Conservation (phyloP, 2,888 invertebrate genomes). For the Timandra comae region DNA sequence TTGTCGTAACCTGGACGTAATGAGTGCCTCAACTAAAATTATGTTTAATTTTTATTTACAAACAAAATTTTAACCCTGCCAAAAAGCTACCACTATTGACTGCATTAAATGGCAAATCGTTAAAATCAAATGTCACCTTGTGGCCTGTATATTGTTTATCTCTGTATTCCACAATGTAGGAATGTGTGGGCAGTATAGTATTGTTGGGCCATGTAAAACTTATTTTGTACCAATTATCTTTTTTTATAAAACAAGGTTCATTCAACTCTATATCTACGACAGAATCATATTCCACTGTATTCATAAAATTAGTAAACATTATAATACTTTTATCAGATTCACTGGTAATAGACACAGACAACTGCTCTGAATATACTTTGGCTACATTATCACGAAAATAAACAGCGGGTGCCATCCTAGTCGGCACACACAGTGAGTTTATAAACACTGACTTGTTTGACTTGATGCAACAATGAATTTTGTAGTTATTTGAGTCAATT, state of each 20-base stretch:
- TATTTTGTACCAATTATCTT: conserved; percentile 63
- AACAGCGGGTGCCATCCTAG: conserved; percentile 58
- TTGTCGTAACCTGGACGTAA: not conserved
- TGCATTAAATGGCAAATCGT: conserved; percentile 45
- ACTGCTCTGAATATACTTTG: conserved; percentile 57
- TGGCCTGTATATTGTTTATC: conserved; percentile 46
- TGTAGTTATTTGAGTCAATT: conserved; percentile 50
- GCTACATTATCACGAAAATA: conserved; percentile 46
- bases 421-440: conserved; percentile 59
- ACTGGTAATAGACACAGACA: conserved; percentile 50
- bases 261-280: conserved; percentile 55
- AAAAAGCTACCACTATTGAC: conserved; percentile 59
- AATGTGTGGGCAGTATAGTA: conserved; percentile 41
- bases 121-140: conserved; percentile 59
- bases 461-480: conserved; percentile 51
- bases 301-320: conserved; percentile 50
- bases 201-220: conserved; percentile 53
- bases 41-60: conserved; percentile 33
- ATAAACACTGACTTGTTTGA: conserved; percentile 64
- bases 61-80: conserved; percentile 61
- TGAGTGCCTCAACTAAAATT: no score
- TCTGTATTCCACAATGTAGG: conserved; percentile 61
- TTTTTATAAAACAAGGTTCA: conserved; percentile 60
- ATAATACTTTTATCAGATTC: conserved; percentile 52
- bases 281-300: conserved; percentile 61